Evolutionary conservation across 2,113 vertebrate species (phyloP).

Genomic region (Sialia sialis): DNA sequence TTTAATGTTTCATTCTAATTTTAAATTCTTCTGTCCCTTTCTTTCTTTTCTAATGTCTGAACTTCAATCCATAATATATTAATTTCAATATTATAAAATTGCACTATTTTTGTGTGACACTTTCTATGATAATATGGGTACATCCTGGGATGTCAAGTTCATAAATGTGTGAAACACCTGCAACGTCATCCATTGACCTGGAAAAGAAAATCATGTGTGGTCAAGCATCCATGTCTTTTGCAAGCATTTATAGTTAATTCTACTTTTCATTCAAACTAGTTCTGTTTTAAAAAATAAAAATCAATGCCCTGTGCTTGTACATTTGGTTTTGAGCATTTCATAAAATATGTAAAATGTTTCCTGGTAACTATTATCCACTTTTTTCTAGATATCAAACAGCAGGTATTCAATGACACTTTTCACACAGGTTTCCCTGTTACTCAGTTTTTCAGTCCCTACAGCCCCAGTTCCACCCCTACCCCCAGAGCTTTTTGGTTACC

Average conservation of each 20-base stretch:
- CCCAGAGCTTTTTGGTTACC: background rate
- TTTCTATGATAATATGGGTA: background rate
- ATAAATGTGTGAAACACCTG: background rate
- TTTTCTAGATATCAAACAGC: background rate
- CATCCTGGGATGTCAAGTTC: background rate
- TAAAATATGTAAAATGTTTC: background rate
- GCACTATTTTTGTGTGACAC: background rate
- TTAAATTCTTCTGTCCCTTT: background rate
- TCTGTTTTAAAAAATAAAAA: background rate
- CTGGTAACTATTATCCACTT: background rate
- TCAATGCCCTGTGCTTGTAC: rapidly evolving
- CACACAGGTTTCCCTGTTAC: background rate
- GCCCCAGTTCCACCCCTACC: background rate
- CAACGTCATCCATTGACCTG: background rate
- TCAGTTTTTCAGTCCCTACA: background rate
- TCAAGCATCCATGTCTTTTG: background rate
- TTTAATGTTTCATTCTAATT: background rate
- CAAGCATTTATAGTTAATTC: background rate
- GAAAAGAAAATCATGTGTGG: background rate
- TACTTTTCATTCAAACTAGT: background rate
- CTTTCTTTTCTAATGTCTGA: background rate
- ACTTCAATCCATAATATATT: background rate
- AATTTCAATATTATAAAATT: background rate
- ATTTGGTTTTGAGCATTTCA: background rate
- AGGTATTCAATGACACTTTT: background rate